phyloP scores from a whole-genome alignment of 2,113 vertebrate species.

The Corapipo altera region DNA sequence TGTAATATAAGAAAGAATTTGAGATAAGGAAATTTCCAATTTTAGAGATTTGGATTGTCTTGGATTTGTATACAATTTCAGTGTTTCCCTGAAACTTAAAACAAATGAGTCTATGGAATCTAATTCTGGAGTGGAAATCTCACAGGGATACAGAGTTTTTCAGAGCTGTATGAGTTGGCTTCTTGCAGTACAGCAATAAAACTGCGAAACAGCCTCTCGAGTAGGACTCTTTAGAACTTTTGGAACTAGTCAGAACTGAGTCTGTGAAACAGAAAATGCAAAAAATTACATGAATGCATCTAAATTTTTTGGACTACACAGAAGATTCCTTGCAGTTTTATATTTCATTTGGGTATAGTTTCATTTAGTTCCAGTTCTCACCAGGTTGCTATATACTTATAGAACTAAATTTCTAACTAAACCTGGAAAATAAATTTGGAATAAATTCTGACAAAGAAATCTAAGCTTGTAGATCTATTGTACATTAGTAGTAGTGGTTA shows the following conservation, averaged over 20 bases:
- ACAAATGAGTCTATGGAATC: neutral
- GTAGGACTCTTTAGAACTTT: neutral
- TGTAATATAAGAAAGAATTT: neutral
- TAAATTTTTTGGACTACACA: neutral
- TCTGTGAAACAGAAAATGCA: neutral
- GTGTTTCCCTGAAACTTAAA: neutral
- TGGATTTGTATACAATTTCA: neutral
- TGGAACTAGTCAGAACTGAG: neutral
- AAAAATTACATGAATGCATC: neutral
- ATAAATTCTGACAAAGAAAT: neutral
- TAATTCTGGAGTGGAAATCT: neutral
- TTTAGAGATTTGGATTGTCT: neutral
- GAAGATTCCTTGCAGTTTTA: neutral
- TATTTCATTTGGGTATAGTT: neutral
- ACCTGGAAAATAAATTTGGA: neutral
- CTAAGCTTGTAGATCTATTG: neutral
- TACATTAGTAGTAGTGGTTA: neutral
- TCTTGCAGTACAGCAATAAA: neutral
- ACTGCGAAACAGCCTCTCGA: neutral
- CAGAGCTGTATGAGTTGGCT: neutral
- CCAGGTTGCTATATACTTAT: neutral
- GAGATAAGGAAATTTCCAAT: neutral
- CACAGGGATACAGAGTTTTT: neutral
- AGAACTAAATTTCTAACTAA: neutral
- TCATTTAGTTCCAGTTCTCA: neutral